Evolutionary conservation across 2,888 invertebrate species (phyloP), one percentile per base, ranked within the genome.

Genomic region (Tuberolachnus salignus): DNA sequence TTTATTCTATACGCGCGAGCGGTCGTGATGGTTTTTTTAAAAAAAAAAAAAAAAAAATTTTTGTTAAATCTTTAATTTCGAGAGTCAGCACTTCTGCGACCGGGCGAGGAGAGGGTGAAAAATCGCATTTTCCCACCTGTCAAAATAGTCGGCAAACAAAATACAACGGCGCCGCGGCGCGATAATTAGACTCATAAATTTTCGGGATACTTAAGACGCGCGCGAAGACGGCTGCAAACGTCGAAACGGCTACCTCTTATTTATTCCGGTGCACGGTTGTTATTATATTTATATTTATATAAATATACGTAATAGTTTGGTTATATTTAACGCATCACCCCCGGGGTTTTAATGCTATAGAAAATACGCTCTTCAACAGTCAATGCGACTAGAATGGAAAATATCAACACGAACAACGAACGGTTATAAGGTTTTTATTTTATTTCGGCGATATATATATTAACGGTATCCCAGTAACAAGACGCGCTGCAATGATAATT

Each of bases 171-270:
- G n/a, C 42, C 26, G 55, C 44, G 74, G 53, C 66, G 55, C 66
- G 64, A 55, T 75, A 75, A 75, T 75, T 66, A 74, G 55, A 66
- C 64, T 46, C 34, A 57, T 75, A 75, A 75, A 75, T 75, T 66
- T 19, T 55, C n/a, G 13, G 26, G 55, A 55, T 55, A 75, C 66
- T 66, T 75, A 75, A 66, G 66, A 75, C 66, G 66, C 44, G 44
- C 73, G 16, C 70, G 55, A 55, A 75, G 53, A 49, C 49, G 21
- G 34, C 34, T 6, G 34, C 55, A 63, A 73, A 75, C 44, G 55
- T 55, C 75, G 66, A 75, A 74, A 74, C 55, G 55, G 64, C 64
- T 44, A 55, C 64, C 55, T 75, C 53, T 66, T 75, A 75, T 75
- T 75, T 66, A 74, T 74, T 74, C 55, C n/a, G 23, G 44, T 55